phyloP scores from a whole-genome alignment of 2,888 invertebrate species.

The Callyntrura sp. region DNA sequence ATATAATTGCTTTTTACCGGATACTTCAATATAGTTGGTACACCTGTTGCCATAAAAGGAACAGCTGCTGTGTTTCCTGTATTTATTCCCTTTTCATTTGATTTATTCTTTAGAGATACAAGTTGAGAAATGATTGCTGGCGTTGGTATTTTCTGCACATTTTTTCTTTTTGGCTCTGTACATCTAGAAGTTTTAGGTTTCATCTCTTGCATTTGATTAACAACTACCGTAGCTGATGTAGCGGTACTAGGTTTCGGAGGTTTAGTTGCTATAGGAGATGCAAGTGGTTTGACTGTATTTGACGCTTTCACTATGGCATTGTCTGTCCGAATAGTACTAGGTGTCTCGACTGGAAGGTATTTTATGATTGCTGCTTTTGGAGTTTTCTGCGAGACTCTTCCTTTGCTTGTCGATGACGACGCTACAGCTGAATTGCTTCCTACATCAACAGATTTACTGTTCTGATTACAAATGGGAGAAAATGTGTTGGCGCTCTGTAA shows the following conservation, averaged over 20 bases:
- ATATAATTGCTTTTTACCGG: not conserved
- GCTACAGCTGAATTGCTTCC: not conserved
- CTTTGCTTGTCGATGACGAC: not conserved
- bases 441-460: not conserved
- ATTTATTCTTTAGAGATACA: constrained; percentile 30
- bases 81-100: not conserved
- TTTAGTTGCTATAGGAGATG: not conserved
- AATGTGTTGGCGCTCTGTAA: not conserved
- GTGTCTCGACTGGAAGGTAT: not conserved
- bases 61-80: not conserved
- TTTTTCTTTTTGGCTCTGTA: not conserved
- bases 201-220: not conserved
- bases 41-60: not conserved
- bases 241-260: not conserved
- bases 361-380: not conserved
- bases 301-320: too few relatives aligned
- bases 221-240: not conserved
- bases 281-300: too few relatives aligned
- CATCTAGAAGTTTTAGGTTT: not conserved
- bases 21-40: not conserved
- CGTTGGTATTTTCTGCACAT: not conserved
- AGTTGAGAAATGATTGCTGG: constrained; percentile 10
- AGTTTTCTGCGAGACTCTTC: not conserved
- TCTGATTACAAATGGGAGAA: not conserved
- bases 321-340: too few relatives aligned